Conservation (phyloP, 2,797 vertebrate species). For the Fistularia tabacaria region DNA sequence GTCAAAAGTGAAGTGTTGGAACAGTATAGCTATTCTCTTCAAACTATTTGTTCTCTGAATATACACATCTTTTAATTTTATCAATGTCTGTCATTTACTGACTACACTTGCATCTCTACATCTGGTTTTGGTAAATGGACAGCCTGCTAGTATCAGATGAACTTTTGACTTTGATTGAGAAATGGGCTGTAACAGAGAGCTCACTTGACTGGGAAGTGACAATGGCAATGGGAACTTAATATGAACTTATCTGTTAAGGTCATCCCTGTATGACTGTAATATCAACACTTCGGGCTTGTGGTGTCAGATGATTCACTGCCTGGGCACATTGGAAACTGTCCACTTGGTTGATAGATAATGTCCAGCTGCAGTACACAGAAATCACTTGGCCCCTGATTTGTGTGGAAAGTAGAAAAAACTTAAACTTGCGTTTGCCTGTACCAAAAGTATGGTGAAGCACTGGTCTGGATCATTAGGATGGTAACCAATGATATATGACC, state of each 20-base stretch:
- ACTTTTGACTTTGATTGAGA: constrained; percentile 48
- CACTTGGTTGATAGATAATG: constrained; percentile 6
- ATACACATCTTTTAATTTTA: constrained; percentile 17
- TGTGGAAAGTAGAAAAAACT: constrained; percentile 17
- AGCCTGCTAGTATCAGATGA: constrained; percentile 43
- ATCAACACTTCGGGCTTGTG: constrained; percentile 23
- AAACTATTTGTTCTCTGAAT: background rate
- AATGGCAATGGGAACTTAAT: constrained; percentile 41
- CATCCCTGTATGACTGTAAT: constrained; percentile 21
- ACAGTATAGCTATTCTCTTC: too few species aligned
- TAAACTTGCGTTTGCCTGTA: constrained; percentile 21
- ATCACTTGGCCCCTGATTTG: constrained; percentile 13
- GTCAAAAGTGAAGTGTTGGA: too few species aligned
- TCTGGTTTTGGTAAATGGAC: constrained; percentile 61
- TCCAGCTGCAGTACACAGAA: constrained; percentile 29
- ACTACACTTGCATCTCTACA: constrained; percentile 38
- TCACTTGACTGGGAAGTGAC: constrained; percentile 53
- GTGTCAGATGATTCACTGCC: constrained; percentile 28
- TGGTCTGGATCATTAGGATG: constrained; percentile 32
- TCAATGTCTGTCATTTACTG: constrained; percentile 9
- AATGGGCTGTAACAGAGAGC: constrained; percentile 38
- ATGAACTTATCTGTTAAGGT: constrained; percentile 40
- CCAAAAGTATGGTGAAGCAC: constrained; percentile 43
- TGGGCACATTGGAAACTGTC: constrained; percentile 20
- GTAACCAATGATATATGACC: constrained; percentile 48